These are phyloP conservation scores for Eupithecia centaureata DNA, from an alignment of 2,888 invertebrate species.

Conservation along the genomic window DNA sequence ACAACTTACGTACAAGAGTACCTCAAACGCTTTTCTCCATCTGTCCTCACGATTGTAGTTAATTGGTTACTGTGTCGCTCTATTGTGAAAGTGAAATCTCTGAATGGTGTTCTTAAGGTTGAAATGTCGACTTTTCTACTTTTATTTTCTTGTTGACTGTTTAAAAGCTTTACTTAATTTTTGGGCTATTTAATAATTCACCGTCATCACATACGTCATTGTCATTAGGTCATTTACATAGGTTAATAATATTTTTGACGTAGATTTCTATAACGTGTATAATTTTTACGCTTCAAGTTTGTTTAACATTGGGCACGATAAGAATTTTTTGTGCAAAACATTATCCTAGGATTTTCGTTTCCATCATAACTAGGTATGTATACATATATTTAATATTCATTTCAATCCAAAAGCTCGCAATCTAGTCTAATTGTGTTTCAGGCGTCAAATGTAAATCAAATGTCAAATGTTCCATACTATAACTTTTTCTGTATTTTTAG, in stretches of 20 bases:
- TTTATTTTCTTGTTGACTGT: not conserved
- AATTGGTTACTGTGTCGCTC: slow-evolving; percentile 60
- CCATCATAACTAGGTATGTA: not conserved
- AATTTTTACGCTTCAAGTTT: not conserved
- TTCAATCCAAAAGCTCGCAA: not conserved
- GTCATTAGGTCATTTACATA: no score
- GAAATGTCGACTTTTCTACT: not conserved
- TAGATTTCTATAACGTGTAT: not conserved
- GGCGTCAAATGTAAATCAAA: no score
- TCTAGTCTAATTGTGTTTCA: not conserved
- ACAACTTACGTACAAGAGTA: slow-evolving; percentile 51
- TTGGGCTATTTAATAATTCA: not conserved
- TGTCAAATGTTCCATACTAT: no score
- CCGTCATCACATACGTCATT: not conserved
- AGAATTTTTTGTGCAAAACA: not conserved
- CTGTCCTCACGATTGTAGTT: slow-evolving; percentile 58
- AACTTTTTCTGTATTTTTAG: not conserved
- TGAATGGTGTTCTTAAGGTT: slow-evolving; percentile 47
- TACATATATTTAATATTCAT: not conserved
- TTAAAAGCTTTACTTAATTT: not conserved
- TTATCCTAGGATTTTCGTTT: not conserved
- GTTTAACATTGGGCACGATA: not conserved
- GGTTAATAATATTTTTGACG: not conserved
- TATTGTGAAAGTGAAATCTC: slow-evolving; percentile 70
- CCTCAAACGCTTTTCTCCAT: slow-evolving; percentile 61